Base-by-base conservation (phyloP, 2,113 vertebrate species). In the Prinia subflava region DNA sequence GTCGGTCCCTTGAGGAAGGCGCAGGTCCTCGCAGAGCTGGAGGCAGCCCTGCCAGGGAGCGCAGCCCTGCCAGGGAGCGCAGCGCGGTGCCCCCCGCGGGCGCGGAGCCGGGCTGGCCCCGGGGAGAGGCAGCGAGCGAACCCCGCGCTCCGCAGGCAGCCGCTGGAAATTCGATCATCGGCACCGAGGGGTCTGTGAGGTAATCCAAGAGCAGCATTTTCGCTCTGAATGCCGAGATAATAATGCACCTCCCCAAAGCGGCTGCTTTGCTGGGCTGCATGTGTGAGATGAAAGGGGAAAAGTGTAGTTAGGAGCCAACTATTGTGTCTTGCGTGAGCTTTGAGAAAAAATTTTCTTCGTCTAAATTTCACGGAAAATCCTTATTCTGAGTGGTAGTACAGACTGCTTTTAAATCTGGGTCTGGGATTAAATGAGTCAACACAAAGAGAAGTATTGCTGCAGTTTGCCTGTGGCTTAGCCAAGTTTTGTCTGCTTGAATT, bases 1-100 rank as follows among this genome's bases (percentile, higher is more conserved):
- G 0, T 13, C 5, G 14, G 33, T 10, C 35, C 3, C 2, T 5
- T 24, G 33, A 2, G 47, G 31, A 14, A 37, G 10, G 37, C 1
- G 2, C 46, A 31, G 35, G 4, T 12, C 6, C 20, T 67, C 19
- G 14, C 10, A 2, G 24, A 11, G 5, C 2, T 16, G 6, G 13
- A 15, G 47, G 11, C 21, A 7, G 14, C 31, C 9, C 12, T 2
- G 55, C 13, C 1, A 11, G 33, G 24, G 19, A 28, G 42, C 0
- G 0, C 35, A 62, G 81, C 3, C 9, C 12, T 2, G 55, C 13
- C 1, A 11, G 33, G 11, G 19, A 28, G 42, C 0, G 0, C 35
- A 62, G 81, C 3, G 2, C 6, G 1, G 25, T 20, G 37, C 60
- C 21, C 2, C 25, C 47, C 7, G 39, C 39, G 39, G 39, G 39